Evolutionary conservation across 2,888 invertebrate species (phyloP).

Genomic region (Caenorhabditis wallacei): DNA sequence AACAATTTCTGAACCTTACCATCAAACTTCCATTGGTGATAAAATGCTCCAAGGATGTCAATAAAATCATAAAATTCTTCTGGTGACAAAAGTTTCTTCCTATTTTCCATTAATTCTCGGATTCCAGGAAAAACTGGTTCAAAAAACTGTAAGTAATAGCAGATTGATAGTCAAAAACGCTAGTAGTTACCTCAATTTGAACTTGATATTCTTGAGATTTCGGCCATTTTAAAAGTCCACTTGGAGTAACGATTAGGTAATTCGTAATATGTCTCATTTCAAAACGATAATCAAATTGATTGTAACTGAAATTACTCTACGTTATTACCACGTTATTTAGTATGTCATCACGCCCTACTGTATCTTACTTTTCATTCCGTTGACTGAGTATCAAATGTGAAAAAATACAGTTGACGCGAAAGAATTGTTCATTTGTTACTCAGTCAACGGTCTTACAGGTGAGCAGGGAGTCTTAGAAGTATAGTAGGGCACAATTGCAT

Average conservation of each 20-base stretch:
- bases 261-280: conserved; percentile 2
- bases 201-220: conserved; percentile 2
- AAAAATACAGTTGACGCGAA: too few species aligned
- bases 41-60: conserved; percentile 39
- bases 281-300: conserved; percentile 19
- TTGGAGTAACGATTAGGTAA: too few species aligned
- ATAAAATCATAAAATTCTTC: not conserved
- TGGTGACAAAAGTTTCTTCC: not conserved
- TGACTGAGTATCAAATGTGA: too few species aligned
- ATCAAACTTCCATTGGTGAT: conserved; percentile 42
- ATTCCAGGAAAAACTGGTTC: conserved; percentile 26
- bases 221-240: conserved; percentile 31
- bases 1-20: not conserved
- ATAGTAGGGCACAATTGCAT: too few species aligned
- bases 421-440: too few species aligned
- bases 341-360: too few species aligned
- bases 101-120: not conserved
- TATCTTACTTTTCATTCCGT: too few species aligned
- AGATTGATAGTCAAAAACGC: not conserved
- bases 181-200: conserved; percentile 3
- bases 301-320: conserved; percentile 7
- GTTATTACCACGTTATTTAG: too few species aligned
- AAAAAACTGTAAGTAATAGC: conserved; percentile 20
- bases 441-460: too few species aligned
- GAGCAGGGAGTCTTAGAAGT: too few species aligned